Evolutionary conservation across 2,113 vertebrate species (phyloP).

Genomic region (Centrocercus urophasianus): DNA sequence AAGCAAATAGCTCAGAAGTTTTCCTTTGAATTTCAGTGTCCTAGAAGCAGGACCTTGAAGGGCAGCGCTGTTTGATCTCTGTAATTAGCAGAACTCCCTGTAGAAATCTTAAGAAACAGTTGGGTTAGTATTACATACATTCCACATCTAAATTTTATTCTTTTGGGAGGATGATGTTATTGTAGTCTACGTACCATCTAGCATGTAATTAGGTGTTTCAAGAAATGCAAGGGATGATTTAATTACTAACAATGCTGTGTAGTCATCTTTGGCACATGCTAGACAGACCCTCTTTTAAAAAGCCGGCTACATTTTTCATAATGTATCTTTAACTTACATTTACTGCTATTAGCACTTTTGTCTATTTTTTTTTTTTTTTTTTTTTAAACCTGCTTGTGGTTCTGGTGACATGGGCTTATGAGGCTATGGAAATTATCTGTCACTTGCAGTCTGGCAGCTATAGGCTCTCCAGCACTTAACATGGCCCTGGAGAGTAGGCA

Average conservation of each 20-base stretch:
- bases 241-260: not conserved
- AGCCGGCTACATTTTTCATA: not conserved
- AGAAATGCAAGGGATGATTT: not conserved
- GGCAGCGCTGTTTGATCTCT: not conserved
- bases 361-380: not conserved
- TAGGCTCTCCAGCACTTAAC: not conserved
- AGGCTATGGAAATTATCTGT: not conserved
- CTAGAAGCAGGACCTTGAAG: not conserved
- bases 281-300: not conserved
- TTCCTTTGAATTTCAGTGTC: not conserved
- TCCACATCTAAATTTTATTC: not conserved
- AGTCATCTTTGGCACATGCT: not conserved
- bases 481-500: not conserved
- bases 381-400: not conserved
- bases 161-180: not conserved
- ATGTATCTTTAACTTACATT: not conserved
- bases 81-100: not conserved
- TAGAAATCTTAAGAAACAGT: not conserved
- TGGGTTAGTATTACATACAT: not conserved
- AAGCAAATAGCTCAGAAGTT: not conserved
- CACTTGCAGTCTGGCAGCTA: not conserved
- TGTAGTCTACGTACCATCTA: not conserved
- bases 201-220: not conserved
- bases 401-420: not conserved
- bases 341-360: not conserved